These are phyloP conservation scores for Pocota personata DNA, from an alignment of 2,888 invertebrate species.

Conservation along the genomic window DNA sequence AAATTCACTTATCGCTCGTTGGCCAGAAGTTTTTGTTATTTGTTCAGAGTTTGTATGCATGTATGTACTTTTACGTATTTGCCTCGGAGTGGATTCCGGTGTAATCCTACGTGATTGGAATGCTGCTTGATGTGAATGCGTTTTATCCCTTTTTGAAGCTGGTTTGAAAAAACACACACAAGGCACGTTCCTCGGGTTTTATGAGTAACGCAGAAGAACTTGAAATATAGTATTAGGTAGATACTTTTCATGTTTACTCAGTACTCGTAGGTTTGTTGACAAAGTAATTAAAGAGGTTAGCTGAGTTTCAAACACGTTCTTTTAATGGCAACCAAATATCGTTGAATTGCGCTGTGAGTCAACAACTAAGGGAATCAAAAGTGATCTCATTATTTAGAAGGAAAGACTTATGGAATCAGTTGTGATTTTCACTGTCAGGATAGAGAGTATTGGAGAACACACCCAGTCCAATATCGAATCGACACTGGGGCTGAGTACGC, in stretches of 20 bases:
- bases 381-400: neutral
- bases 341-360: neutral
- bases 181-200: slow-evolving; percentile 55
- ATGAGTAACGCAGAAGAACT: slow-evolving; percentile 23
- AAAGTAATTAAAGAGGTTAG: slow-evolving; percentile 17
- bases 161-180: slow-evolving; percentile 8
- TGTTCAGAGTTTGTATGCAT: neutral
- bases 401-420: neutral
- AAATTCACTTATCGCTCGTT: neutral
- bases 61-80: slow-evolving; percentile 10
- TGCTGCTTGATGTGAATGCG: slow-evolving; percentile 9
- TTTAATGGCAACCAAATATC: neutral
- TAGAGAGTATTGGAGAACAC: too few relatives aligned
- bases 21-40: neutral
- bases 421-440: neutral
- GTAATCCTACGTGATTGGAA: slow-evolving; percentile 61
- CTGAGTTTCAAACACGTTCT: slow-evolving; percentile 24
- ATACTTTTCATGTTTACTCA: slow-evolving; percentile 28
- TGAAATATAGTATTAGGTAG: neutral
- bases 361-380: neutral
- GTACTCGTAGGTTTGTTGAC: slow-evolving; percentile 51
- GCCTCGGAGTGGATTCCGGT: slow-evolving; percentile 30
- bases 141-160: slow-evolving; percentile 10
- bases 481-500: too few relatives aligned
- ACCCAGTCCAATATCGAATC: too few relatives aligned